Percentiles rank a stretch among this genome's conserved stretches.
phyloP scores from a whole-genome alignment of 1,140 invertebrate genomes.

The Euura lappo region DNA sequence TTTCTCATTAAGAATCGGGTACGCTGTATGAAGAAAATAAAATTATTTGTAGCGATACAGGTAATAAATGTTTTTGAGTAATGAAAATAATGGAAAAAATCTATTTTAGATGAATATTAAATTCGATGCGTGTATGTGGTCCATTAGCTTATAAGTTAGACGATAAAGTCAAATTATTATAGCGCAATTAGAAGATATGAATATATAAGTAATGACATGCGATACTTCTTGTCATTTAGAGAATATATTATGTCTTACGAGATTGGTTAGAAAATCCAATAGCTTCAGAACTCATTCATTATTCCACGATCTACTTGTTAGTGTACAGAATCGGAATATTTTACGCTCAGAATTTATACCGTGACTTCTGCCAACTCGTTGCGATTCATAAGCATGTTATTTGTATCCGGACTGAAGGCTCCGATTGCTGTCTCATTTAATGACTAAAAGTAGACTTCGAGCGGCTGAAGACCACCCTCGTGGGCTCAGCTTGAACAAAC shows the following conservation, averaged over 20 bases:
- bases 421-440: too few relatives aligned
- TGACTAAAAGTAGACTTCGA: too few relatives aligned
- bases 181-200: not conserved
- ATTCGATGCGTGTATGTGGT: slow-evolving; percentile 12
- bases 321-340: not conserved
- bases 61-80: not conserved
- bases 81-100: not conserved
- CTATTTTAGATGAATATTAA: slow-evolving; percentile 20
- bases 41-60: not conserved
- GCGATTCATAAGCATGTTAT: not conserved
- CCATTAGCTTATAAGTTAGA: slow-evolving; percentile 29
- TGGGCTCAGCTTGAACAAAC: too few relatives aligned
- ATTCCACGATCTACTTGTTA: slow-evolving; percentile 8
- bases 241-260: not conserved
- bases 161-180: slow-evolving; percentile 22
- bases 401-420: too few relatives aligned
- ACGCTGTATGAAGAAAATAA: not conserved
- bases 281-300: not conserved
- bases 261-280: not conserved
- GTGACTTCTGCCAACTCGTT: not conserved
- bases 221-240: not conserved
- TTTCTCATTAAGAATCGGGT: too few relatives aligned
- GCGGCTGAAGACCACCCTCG: too few relatives aligned
- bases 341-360: not conserved
- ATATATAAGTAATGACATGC: not conserved